Evolutionary conservation across 1,140 invertebrate genomes (phyloP), one percentile per base, ranked within the genome.

Genomic region (Tetragonula clypearis): DNA sequence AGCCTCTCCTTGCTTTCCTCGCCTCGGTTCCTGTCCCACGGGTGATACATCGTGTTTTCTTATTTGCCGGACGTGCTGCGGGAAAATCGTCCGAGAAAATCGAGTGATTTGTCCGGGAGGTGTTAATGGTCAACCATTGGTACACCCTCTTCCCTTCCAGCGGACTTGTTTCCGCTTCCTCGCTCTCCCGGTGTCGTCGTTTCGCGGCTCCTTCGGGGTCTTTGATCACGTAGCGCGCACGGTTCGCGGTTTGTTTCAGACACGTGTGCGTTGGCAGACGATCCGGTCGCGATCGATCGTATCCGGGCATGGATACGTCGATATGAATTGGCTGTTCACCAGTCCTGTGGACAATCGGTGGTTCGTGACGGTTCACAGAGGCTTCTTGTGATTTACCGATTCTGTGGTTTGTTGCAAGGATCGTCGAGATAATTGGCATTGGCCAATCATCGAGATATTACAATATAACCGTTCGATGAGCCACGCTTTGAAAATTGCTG

Each of bases 41-140:
- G 94, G 94, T 94, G 92, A 95, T 95, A 94, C 94, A 95, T 95
- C 92, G 94, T 93, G 92, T 94, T 94, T 94, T 93, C 94, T 94
- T 94, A 94, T 94, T 94, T 95, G 93, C 88, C 89, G 93, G 92
- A 94, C 94, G 94, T 94, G 94, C 93, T 91, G 91, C 93, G 92
- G 91, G 92, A 94, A 94, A 95, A 94, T 95, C 93, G 93, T 89
- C 92, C 91, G 92, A 94, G 93, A 94, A 95, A 95, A 95, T 94
- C 94, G 94, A 94, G 94, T 95, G 94, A 95, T 95, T 95, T 94
- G 94, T 94, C 93, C 93, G 86, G 87, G 92, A 95, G 93, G 94
- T 94, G 94, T 94, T 95, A 94, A 95, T 93, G 93, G 92, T 85
- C 83, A 84, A 30, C 23, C 72, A 8, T 49, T 49, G 41, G 84